phyloP scores from a whole-genome alignment of 1,140 invertebrate genomes.

The Drosophila bifasciata region DNA sequence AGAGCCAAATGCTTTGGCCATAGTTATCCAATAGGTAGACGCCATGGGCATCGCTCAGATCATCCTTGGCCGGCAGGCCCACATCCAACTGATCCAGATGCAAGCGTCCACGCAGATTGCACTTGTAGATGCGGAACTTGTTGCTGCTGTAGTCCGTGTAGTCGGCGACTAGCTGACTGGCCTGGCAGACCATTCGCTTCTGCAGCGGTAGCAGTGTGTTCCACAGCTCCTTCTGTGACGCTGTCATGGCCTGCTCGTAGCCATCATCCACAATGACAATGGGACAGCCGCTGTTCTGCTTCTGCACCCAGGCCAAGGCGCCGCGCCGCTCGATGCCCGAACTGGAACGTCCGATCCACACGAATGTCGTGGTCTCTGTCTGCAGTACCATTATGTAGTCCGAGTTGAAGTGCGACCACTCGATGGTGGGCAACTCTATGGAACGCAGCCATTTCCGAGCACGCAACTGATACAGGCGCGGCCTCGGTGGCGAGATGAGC shows the following conservation, averaged over 20 bases:
- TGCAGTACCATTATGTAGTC: slow-evolving; percentile 95
- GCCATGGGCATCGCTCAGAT: slow-evolving; percentile 87
- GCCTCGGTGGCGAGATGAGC: slow-evolving; percentile 20
- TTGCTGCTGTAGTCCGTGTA: slow-evolving; percentile 60
- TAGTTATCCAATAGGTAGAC: slow-evolving; percentile 95
- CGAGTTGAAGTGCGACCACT: slow-evolving; percentile 93
- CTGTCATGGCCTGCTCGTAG: slow-evolving; percentile 90
- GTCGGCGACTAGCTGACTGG: slow-evolving; percentile 78
- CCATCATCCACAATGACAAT: slow-evolving; percentile 94
- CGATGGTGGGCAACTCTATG: slow-evolving; percentile 86
- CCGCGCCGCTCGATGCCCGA: slow-evolving; percentile 71
- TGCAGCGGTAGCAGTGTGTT: slow-evolving; percentile 89
- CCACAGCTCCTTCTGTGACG: slow-evolving; percentile 88
- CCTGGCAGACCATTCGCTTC: slow-evolving; percentile 86
- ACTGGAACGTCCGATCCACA: slow-evolving; percentile 90
- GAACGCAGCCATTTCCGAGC: slow-evolving; percentile 78
- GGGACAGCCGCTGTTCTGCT: slow-evolving; percentile 83
- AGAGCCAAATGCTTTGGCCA: slow-evolving; percentile 95
- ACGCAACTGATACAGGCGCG: slow-evolving; percentile 71
- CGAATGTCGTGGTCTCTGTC: slow-evolving; percentile 88
- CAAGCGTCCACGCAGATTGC: slow-evolving; percentile 91
- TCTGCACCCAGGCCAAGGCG: slow-evolving; percentile 84
- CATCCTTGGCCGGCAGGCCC: slow-evolving; percentile 91
- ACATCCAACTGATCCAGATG: slow-evolving; percentile 94
- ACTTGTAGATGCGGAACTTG: slow-evolving; percentile 88